These are phyloP conservation scores for Ditula angustiorana DNA, from an alignment of 2,888 invertebrate species.

Conservation along the genomic window DNA sequence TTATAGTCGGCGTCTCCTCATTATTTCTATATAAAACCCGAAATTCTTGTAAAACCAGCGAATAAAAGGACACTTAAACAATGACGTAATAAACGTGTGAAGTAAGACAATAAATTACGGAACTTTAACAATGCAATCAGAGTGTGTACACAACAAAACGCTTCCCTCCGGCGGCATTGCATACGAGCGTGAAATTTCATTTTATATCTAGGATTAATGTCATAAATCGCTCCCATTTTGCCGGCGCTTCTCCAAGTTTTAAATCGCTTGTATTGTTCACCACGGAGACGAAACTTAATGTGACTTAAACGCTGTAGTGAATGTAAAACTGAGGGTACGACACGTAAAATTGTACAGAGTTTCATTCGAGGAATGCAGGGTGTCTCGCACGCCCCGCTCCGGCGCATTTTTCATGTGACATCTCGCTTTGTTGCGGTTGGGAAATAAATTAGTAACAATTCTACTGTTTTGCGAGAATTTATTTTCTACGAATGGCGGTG, in stretches of 20 bases:
- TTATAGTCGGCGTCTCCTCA: too few species aligned
- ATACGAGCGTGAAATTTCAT: slow-evolving; percentile 68
- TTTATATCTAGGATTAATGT: slow-evolving; percentile 74
- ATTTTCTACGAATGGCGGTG: slow-evolving; percentile 47
- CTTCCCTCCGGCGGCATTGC: slow-evolving; percentile 53
- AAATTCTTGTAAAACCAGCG: too few species aligned
- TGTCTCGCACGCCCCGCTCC: slow-evolving; percentile 68
- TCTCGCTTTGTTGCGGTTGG: slow-evolving; percentile 83
- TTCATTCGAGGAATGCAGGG: slow-evolving; percentile 73
- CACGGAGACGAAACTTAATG: slow-evolving; percentile 72
- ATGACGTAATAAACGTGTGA: slow-evolving; percentile 19
- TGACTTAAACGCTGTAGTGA: slow-evolving; percentile 73
- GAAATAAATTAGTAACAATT: slow-evolving; percentile 85
- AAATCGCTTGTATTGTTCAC: slow-evolving; percentile 73
- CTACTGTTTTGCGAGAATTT: slow-evolving; percentile 82
- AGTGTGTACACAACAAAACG: slow-evolving; percentile 63
- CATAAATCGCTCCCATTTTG: slow-evolving; percentile 71
- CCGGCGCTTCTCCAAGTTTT: slow-evolving; percentile 63
- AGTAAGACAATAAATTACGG: slow-evolving; percentile 41
- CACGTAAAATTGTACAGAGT: slow-evolving; percentile 70
- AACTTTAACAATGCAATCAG: slow-evolving; percentile 66
- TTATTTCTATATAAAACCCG: too few species aligned
- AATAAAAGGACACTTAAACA: slow-evolving; percentile 8
- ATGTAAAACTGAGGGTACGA: slow-evolving; percentile 71
- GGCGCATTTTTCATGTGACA: slow-evolving; percentile 83